phyloP scores from a whole-genome alignment of 2,113 vertebrate genomes.

The Antigone vipio region DNA sequence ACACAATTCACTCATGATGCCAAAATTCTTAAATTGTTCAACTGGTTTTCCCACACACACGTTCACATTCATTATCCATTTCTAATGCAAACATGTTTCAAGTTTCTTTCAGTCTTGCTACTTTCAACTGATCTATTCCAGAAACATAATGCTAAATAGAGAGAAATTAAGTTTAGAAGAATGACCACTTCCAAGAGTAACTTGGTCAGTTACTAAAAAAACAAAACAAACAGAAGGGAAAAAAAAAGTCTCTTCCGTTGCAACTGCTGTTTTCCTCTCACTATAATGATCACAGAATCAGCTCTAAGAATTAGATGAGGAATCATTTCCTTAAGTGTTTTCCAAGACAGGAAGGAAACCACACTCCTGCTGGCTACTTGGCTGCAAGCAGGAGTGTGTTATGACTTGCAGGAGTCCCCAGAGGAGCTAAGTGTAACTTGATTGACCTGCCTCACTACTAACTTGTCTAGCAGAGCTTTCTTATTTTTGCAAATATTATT shows the following conservation, averaged over 20 bases:
- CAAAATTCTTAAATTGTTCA: not conserved
- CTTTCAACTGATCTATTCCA: not conserved
- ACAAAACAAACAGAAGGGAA: not conserved
- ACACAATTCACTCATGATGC: not conserved
- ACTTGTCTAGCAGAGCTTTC: not conserved
- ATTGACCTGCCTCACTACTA: not conserved
- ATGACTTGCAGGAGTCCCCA: not conserved
- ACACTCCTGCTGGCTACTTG: slow-evolving; percentile 14
- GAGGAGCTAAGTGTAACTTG: not conserved
- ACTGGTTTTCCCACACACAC: not conserved
- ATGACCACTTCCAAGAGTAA: not conserved
- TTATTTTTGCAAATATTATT: not conserved
- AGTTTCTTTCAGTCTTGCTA: not conserved
- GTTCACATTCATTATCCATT: not conserved
- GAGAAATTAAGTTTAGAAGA: not conserved
- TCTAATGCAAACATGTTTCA: not conserved
- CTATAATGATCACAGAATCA: not conserved
- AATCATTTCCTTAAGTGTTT: slow-evolving; percentile 11
- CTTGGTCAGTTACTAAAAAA: not conserved
- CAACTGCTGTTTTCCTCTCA: not conserved
- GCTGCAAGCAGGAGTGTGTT: not conserved
- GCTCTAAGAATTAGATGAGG: not conserved
- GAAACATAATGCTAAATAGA: not conserved
- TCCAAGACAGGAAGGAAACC: slow-evolving; percentile 50
- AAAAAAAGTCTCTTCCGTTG: not conserved